Percentiles rank a stretch among this genome's conserved stretches.
These are phyloP conservation scores for Papilio xuthus DNA, from an alignment of 1,140 invertebrate genomes.

Conservation along the genomic window DNA sequence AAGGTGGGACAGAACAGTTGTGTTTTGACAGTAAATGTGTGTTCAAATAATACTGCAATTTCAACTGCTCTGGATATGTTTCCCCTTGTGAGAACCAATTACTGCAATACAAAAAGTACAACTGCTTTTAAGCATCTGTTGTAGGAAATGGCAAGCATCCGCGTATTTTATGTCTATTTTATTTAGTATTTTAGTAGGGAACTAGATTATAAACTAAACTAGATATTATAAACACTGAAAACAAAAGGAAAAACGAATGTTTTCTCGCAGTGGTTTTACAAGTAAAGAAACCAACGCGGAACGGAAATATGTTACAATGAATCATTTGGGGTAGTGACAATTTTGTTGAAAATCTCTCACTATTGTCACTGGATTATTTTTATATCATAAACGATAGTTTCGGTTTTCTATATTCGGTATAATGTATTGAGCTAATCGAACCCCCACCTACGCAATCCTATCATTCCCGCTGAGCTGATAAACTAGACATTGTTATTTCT, in stretches of 20 bases:
- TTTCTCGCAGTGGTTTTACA: neutral
- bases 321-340: no score
- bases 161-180: neutral
- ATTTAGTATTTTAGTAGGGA: neutral
- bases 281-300: no score
- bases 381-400: neutral
- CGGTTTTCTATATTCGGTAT: no score
- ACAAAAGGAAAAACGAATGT: neutral
- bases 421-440: neutral
- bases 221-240: no score
- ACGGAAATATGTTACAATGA: no score
- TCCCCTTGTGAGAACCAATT: neutral
- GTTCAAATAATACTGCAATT: no score
- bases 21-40: neutral
- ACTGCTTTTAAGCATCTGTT: neutral
- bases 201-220: neutral
- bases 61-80: neutral
- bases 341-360: no score
- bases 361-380: neutral
- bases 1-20: neutral
- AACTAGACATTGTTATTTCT: constrained; percentile 11
- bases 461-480: constrained; percentile 16
- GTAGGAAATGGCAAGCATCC: neutral
- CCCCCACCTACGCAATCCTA: constrained; percentile 2
- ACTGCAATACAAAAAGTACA: constrained; percentile 8